Evolutionary conservation across 2,113 vertebrate genomes (phyloP).

Genomic region (Alethe castanea): DNA sequence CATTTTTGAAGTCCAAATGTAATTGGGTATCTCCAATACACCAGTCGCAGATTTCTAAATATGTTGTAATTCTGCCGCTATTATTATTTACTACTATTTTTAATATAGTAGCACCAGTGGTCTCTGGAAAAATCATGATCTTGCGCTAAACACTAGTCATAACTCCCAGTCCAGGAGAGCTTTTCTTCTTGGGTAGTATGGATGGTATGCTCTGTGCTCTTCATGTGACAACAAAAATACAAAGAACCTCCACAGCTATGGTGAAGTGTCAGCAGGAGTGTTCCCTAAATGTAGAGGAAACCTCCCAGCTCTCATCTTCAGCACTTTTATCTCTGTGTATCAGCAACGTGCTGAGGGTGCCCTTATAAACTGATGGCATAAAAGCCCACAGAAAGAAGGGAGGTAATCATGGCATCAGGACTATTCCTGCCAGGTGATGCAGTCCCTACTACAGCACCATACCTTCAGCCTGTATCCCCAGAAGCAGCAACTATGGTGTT

Average conservation of each 20-base stretch:
- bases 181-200: not conserved
- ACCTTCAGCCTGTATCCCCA: not conserved
- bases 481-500: not conserved
- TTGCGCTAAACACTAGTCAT: not conserved
- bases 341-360: not conserved
- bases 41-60: not conserved
- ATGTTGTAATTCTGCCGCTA: not conserved
- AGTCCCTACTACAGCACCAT: not conserved
- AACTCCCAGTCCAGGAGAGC: not conserved
- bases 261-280: not conserved
- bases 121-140: not conserved
- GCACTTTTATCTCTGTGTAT: not conserved
- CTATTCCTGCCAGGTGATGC: not conserved
- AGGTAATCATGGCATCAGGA: not conserved
- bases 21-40: not conserved
- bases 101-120: not conserved
- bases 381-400: not conserved
- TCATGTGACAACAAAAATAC: not conserved
- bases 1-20: not conserved
- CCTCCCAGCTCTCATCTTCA: not conserved
- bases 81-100: constrained; percentile 15
- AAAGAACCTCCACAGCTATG: not conserved
- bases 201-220: not conserved
- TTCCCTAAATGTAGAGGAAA: not conserved
- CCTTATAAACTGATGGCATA: not conserved